Percentiles rank a stretch among this genome's conserved stretches.
These are phyloP conservation scores for Pterostichus madidus DNA, from an alignment of 2,888 invertebrate species.

Conservation along the genomic window DNA sequence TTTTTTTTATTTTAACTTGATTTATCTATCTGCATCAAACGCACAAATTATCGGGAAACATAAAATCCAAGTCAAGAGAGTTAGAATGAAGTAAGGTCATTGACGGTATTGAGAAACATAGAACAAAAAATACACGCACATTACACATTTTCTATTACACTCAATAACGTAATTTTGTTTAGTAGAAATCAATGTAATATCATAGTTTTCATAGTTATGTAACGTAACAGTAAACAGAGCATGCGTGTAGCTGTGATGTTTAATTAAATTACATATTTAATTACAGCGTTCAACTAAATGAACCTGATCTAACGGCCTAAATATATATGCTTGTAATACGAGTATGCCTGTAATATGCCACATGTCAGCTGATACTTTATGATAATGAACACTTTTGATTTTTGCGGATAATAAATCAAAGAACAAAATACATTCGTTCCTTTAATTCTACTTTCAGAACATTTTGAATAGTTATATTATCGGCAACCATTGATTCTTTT, in stretches of 20 bases:
- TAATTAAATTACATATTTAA: conserved; percentile 42
- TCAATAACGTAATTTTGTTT: neutral
- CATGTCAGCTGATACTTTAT: conserved; percentile 12
- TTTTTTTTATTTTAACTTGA: neutral
- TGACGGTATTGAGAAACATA: conserved; percentile 45
- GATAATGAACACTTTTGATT: neutral
- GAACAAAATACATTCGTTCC: no score
- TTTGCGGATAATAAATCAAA: neutral
- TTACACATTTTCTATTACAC: neutral
- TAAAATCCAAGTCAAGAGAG: conserved; percentile 15
- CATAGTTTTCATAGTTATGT: conserved; percentile 10
- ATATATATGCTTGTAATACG: neutral
- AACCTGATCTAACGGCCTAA: conserved; percentile 20
- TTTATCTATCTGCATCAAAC: neutral
- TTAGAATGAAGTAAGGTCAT: conserved; percentile 51
- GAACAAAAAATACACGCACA: neutral
- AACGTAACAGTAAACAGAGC: conserved; percentile 6
- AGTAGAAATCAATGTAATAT: conserved; percentile 9
- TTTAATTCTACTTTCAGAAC: no score
- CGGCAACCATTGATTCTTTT: no score
- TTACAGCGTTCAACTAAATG: conserved; percentile 19
- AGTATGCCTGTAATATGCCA: neutral
- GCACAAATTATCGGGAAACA: neutral
- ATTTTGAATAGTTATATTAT: no score
- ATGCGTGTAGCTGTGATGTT: conserved; percentile 2